Percentiles rank a stretch among this genome's conserved stretches.
Evolutionary conservation across 1,140 invertebrate species (phyloP).

Genomic region (Neotoxoptera formosana): DNA sequence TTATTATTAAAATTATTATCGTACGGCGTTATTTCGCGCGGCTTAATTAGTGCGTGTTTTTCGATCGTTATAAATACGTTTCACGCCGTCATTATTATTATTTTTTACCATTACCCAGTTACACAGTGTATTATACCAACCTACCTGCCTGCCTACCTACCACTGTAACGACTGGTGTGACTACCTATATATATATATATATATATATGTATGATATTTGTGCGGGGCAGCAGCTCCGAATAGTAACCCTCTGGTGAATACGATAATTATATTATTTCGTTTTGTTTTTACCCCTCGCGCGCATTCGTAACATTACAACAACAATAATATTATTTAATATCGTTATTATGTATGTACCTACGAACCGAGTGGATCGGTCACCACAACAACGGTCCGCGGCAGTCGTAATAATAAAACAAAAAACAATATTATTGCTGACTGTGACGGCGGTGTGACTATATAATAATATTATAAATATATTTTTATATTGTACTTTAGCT

Average conservation of each 20-base stretch:
- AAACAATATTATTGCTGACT: neutral
- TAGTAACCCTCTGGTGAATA: constrained; percentile 18
- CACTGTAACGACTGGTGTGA: neutral
- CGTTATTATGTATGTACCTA: neutral
- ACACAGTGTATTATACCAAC: neutral
- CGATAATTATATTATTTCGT: constrained; percentile 32
- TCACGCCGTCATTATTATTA: neutral
- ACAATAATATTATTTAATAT: neutral
- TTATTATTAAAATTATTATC: neutral
- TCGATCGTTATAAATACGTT: constrained; percentile 29
- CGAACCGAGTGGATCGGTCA: neutral
- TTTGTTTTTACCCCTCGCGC: constrained; percentile 19
- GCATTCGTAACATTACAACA: neutral
- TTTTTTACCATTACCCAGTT: neutral
- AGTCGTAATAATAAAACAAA: neutral
- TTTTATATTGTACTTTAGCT: no score
- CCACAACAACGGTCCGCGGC: constrained; percentile 6
- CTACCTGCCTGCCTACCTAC: neutral
- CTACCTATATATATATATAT: neutral
- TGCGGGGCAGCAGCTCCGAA: neutral
- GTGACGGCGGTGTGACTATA: no score
- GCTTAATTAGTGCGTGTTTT: constrained; percentile 39
- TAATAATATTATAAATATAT: neutral
- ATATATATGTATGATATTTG: no score
- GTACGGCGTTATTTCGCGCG: neutral